phyloP scores from a whole-genome alignment of 2,888 invertebrate genomes.

The Cosmia pyralina region DNA sequence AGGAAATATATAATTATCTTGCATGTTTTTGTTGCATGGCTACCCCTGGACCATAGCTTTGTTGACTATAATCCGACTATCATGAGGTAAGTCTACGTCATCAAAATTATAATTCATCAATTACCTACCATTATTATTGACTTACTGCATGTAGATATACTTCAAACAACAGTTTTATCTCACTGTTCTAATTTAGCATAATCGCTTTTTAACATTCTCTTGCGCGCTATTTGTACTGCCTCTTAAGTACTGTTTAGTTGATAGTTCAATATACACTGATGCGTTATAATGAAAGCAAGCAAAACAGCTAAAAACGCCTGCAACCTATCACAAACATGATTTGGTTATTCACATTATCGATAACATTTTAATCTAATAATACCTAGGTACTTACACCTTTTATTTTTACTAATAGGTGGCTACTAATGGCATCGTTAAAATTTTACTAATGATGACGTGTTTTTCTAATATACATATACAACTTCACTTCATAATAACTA shows the following conservation, averaged over 20 bases:
- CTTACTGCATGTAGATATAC: constrained; percentile 6
- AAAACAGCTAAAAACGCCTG: too few relatives aligned
- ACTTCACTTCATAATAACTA: constrained; percentile 4
- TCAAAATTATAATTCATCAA: constrained; percentile 29
- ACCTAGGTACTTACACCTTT: not conserved
- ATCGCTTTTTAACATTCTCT: not conserved
- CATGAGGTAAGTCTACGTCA: constrained; percentile 80
- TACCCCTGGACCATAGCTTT: constrained; percentile 86
- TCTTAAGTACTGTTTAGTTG: not conserved
- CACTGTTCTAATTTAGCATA: not conserved
- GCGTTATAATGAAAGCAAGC: not conserved
- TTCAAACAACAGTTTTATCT: not conserved
- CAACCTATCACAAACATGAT: too few relatives aligned
- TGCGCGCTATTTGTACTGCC: not conserved
- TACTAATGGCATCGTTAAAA: constrained; percentile 40
- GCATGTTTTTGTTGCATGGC: constrained; percentile 90
- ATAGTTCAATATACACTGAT: not conserved
- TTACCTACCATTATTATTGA: not conserved
- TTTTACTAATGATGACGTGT: constrained; percentile 28
- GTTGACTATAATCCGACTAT: constrained; percentile 87
- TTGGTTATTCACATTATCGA: not conserved
- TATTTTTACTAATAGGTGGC: not conserved
- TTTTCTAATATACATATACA: constrained; percentile 10
- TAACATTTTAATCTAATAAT: not conserved
- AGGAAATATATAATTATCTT: constrained; percentile 69